Evolutionary conservation across 2,888 invertebrate species (phyloP).

Genomic region (Zygaena filipendulae): DNA sequence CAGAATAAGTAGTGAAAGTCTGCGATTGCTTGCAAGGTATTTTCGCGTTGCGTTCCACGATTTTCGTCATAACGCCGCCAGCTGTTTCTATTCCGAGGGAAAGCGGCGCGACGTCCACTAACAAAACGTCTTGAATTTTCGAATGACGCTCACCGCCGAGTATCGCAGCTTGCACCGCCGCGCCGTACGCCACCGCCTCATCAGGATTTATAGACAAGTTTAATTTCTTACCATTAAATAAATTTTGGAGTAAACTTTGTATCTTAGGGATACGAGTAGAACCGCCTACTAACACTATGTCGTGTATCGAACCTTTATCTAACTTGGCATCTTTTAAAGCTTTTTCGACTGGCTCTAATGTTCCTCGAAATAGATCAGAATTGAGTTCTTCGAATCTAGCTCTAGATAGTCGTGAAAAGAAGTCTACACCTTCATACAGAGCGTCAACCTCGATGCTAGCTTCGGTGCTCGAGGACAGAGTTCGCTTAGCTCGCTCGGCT

Average conservation of each 20-base stretch:
- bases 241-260: slow-evolving; percentile 77
- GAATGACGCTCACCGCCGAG: slow-evolving; percentile 77
- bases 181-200: slow-evolving; percentile 84
- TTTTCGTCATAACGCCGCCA: slow-evolving; percentile 80
- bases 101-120: slow-evolving; percentile 69
- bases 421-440: slow-evolving; percentile 76
- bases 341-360: slow-evolving; percentile 81
- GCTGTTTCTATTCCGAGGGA: slow-evolving; percentile 83
- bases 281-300: slow-evolving; percentile 85
- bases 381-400: slow-evolving; percentile 83
- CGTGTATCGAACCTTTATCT: slow-evolving; percentile 78
- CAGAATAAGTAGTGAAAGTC: slow-evolving; percentile 82
- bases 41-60: slow-evolving; percentile 76
- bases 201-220: slow-evolving; percentile 83
- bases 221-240: slow-evolving; percentile 77
- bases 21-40: slow-evolving; percentile 78
- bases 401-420: slow-evolving; percentile 74
- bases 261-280: slow-evolving; percentile 85
- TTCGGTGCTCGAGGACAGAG: slow-evolving; percentile 79
- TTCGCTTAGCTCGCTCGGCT: slow-evolving; percentile 81
- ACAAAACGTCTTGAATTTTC: slow-evolving; percentile 74
- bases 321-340: slow-evolving; percentile 81
- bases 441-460: slow-evolving; percentile 81
- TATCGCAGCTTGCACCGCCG: slow-evolving; percentile 79
- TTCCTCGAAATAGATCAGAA: slow-evolving; percentile 75